A percentile compares a stretch with the other conserved stretches of the same genome.
phyloP scores from a whole-genome alignment of 2,797 vertebrate species.

The Carapus acus region DNA sequence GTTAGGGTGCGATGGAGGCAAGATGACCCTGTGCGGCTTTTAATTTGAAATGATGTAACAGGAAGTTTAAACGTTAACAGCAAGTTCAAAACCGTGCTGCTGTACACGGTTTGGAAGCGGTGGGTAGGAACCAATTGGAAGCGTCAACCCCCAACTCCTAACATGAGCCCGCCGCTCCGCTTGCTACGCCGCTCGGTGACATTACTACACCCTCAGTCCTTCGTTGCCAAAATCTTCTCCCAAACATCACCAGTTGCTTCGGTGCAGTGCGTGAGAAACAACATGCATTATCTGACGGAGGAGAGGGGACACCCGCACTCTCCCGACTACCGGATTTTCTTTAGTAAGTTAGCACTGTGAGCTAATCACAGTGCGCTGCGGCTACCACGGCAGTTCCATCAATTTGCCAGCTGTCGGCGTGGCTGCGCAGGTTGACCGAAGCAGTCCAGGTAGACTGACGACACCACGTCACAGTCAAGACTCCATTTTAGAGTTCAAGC shows the following conservation, averaged over 20 bases:
- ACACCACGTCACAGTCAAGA: no score
- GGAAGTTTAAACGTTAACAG: not conserved
- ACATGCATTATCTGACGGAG: constrained; percentile 77
- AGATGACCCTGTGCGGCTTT: not conserved
- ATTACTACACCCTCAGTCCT: constrained; percentile 24
- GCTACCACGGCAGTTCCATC: not conserved
- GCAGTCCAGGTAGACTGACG: constrained; percentile 15
- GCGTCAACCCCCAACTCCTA: no score
- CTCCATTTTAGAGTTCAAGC: not conserved
- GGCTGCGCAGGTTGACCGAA: not conserved
- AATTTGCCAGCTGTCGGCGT: not conserved
- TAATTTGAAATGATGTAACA: constrained; percentile 34
- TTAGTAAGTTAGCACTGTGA: constrained; percentile 80
- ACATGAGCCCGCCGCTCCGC: constrained; percentile 49
- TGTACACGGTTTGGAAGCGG: not conserved
- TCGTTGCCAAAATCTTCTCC: constrained; percentile 38
- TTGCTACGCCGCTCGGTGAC: constrained; percentile 29
- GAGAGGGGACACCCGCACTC: constrained; percentile 77
- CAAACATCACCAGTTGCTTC: constrained; percentile 39
- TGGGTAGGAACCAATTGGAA: constrained; percentile 36
- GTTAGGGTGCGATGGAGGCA: no score
- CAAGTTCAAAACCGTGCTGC: not conserved
- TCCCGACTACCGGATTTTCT: constrained; percentile 83
- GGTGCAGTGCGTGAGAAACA: constrained; percentile 48
- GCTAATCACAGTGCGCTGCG: not conserved